Base-by-base conservation (phyloP, 2,797 vertebrate genomes). In the Paramormyrops hopkinsi region DNA sequence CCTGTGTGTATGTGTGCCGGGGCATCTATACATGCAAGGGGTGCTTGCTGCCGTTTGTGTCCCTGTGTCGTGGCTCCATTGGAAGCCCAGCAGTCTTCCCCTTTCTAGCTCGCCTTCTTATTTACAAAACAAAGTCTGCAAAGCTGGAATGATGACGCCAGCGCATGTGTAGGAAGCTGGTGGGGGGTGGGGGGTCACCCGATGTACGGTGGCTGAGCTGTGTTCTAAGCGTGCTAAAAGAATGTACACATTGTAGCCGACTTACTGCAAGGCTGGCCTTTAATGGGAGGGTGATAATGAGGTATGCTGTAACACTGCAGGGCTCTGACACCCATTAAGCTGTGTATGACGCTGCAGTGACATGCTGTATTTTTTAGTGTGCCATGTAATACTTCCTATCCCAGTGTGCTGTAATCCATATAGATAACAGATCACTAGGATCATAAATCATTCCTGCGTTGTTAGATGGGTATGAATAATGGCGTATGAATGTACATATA, bases 121-220 rank as follows among this genome's bases (percentile, higher is more conserved):
- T 84, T 84, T 84, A 84, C 82, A 84, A 84, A 84, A 84, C 82
- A 84, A 84, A 84, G n/a, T 84, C 76, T 37, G 76, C 41, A 19
- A 37, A 50, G 79, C 79, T 79, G 12, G 73, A n/a, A n/a, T 79
- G 73, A 41, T 0, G 37, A 7, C 2, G 73, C 37, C 37, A 12
- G 37, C 0, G 73, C 3, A 25, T 29, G 25, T 69, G 62, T 25
- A 12, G 25, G 25, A 65, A 69, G 9, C 9, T 12, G 62, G 9
- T 65, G 62, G 0, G 4, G 19, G 54, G 50, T 53, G 59, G 22
- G 8, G 8, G 14, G 73, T 79, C 69, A 79, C 73, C 73, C 44
- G 37, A 79, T 6, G 14, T 19, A 76, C 2, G 0, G 73, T n/a
- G 33, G 33, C 73, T 79, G 37, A 41, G 73, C 73, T 44, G 37